Conservation (phyloP, 2,888 invertebrate genomes). For the Elysia crispata region DNA sequence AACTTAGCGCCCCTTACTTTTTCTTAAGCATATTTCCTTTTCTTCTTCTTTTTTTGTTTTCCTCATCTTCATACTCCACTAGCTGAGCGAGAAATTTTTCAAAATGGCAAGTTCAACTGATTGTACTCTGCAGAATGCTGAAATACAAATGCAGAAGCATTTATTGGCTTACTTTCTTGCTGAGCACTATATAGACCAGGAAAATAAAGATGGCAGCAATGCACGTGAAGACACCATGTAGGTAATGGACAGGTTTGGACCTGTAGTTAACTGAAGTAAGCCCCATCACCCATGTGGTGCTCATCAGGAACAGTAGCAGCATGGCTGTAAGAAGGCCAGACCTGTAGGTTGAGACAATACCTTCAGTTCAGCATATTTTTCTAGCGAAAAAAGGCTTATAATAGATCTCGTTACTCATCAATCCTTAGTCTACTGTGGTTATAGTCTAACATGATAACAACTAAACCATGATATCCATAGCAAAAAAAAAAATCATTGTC, state of each 20-base stretch:
- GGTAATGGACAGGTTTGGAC: conserved; percentile 85
- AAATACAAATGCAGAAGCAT: too few species aligned
- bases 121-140: too few species aligned
- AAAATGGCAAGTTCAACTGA: too few species aligned
- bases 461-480: too few species aligned
- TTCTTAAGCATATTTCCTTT: background rate
- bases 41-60: background rate
- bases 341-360: conserved; percentile 76
- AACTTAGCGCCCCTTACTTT: background rate
- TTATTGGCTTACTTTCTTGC: conserved; percentile 83
- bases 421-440: too few species aligned
- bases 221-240: conserved; percentile 87
- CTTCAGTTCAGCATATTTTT: too few species aligned
- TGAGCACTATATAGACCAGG: conserved; percentile 91
- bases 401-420: too few species aligned
- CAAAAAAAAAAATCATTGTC: too few species aligned
- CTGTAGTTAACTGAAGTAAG: conserved; percentile 87
- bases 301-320: conserved; percentile 87
- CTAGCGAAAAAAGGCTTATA: too few species aligned
- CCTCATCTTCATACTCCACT: background rate
- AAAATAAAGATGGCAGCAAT: conserved; percentile 90
- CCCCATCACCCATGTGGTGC: conserved; percentile 91
- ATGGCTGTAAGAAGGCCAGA: conserved; percentile 92
- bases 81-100: too few species aligned
- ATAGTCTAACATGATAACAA: too few species aligned